Base-by-base conservation (phyloP, 2,113 vertebrate genomes). In the Hemibagrus wyckioides region DNA sequence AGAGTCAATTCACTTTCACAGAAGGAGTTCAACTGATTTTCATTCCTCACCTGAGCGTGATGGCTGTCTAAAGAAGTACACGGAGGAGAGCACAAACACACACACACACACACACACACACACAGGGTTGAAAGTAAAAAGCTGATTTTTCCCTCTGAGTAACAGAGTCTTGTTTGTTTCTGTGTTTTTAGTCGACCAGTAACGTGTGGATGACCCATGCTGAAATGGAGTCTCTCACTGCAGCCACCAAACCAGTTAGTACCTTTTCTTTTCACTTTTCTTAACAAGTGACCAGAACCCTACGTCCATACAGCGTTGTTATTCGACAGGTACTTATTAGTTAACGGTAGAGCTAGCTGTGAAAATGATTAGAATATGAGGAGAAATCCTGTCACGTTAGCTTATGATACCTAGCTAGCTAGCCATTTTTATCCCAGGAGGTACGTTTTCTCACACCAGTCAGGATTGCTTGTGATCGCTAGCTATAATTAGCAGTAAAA, bases 181-280 rank as follows among this genome's bases (percentile, higher is more conserved):
- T 80, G 50, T 52, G 15, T 21, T 28, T 71, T 28, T 92, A 98
- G 97, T 97, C 97, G 50, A 98, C 97, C 91, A 96, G 97, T 92
- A 98, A 98, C 21, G 97, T 98, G 75, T 98, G 97, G 97, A 97
- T 98, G 96, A 98, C 97, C 36, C 97, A 98, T 1, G 97, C 97
- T 1, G 97, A 98, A 93, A 98, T 98, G 97, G 97, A 98, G 93
- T 95, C 97, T 2, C 92, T 98, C 85, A 97, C 97, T 0, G 96
- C 97, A 3, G 95, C 97, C 15, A 97, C 94, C 84, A 98, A 98
- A 91, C 96, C 96, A 81, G 97, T 98, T 87, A 97, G 97, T 94
- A 28, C 19, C 44, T n/a, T 41, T 48, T 48, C 9, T 48, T n/a
- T 44, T 67, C 3, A 39, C 80, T 80, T 81, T 2, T 48, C 44